Evolutionary conservation across 2,797 vertebrate species (phyloP).

Genomic region (Centroberyx gerrardi): DNA sequence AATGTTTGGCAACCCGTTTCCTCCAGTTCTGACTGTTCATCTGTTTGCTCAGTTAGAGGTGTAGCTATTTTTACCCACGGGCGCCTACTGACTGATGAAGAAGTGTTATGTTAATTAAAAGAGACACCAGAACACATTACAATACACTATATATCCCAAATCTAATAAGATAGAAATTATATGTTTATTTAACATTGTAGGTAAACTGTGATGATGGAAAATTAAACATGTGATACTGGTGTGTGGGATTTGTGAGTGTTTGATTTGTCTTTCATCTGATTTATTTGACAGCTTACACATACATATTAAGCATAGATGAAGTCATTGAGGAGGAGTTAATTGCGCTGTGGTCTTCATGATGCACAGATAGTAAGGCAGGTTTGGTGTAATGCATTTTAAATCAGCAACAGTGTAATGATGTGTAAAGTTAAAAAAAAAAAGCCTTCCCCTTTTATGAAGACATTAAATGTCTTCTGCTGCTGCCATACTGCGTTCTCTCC

Average conservation of each 20-base stretch:
- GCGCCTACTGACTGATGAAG: constrained; percentile 65
- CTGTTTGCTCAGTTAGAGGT: constrained; percentile 75
- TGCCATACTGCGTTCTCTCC: constrained; percentile 21
- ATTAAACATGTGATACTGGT: not conserved
- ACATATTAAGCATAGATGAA: not conserved
- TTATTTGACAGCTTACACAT: not conserved
- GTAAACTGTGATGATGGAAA: constrained; percentile 1
- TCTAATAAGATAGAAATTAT: constrained; percentile 37
- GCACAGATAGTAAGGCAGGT: not conserved
- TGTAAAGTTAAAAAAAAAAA: not conserved
- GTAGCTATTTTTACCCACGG: constrained; percentile 76
- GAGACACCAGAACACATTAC: constrained; percentile 46
- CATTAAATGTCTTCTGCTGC: constrained; percentile 5
- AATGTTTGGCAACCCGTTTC: constrained; percentile 79
- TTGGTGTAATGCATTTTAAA: not conserved
- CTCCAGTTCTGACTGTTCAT: constrained; percentile 77
- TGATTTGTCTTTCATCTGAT: not conserved
- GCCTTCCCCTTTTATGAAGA: not conserved
- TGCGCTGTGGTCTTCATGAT: not conserved
- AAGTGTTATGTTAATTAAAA: constrained; percentile 74
- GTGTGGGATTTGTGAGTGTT: not conserved
- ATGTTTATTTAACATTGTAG: not conserved
- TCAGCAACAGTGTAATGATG: not conserved
- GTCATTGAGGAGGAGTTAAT: not conserved
- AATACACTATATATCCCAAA: constrained; percentile 33